phyloP scores from a whole-genome alignment of 2,797 vertebrate species.

The Chaetophractus vellerosus region DNA sequence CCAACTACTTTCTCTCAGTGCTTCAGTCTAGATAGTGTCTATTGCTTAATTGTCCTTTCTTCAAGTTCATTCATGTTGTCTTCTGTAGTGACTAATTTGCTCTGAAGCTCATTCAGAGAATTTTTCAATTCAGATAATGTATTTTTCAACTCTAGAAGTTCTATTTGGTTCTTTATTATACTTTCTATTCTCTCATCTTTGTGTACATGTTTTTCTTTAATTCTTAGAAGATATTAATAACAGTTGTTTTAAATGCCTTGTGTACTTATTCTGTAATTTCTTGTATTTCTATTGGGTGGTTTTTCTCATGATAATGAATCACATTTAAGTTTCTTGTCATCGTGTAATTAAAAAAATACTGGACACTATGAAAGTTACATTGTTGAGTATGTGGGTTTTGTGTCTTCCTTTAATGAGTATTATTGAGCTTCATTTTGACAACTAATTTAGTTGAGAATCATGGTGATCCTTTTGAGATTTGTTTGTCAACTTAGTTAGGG shows the following conservation, averaged over 20 bases:
- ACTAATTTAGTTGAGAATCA: conserved; percentile 44
- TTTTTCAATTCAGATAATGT: conserved; percentile 23
- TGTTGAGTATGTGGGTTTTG: background rate
- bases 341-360: background rate
- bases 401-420: conserved; percentile 13
- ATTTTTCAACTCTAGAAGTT: no score
- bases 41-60: background rate
- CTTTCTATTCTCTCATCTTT: conserved; percentile 55
- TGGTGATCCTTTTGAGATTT: conserved; percentile 46
- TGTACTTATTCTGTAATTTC: background rate
- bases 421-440: background rate
- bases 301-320: background rate
- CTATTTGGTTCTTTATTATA: conserved; percentile 35
- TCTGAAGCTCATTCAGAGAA: conserved; percentile 3
- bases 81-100: conserved; percentile 8
- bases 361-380: background rate
- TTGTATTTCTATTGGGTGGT: background rate
- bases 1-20: conserved; percentile 24
- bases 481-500: conserved; percentile 12
- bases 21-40: background rate
- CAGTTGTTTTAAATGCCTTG: background rate
- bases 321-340: conserved; percentile 16
- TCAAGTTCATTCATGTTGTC: background rate
- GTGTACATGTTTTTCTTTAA: conserved; percentile 2
- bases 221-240: conserved; percentile 28